These are phyloP conservation scores for Calephelis nemesis DNA, from an alignment of 1,140 invertebrate species.

Conservation along the genomic window DNA sequence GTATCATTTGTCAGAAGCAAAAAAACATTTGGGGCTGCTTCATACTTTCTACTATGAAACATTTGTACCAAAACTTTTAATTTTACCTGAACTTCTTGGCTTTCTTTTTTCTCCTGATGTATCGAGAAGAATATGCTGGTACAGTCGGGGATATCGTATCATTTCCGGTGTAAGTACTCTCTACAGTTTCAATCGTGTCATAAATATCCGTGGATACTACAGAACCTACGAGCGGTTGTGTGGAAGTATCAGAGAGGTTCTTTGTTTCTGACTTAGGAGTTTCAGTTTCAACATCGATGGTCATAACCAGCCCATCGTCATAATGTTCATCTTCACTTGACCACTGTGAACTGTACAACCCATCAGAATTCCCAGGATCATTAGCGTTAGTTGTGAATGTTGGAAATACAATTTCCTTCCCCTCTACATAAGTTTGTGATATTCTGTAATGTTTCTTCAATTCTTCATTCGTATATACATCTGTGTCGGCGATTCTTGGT, in stretches of 20 bases:
- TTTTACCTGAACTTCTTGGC: constrained; percentile 46
- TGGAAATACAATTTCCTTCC: constrained; percentile 65
- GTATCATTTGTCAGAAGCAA: too few species aligned
- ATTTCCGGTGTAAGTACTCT: constrained; percentile 42
- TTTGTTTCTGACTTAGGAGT: constrained; percentile 49
- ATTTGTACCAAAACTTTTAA: neutral
- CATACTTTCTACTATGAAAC: neutral
- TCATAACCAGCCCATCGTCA: constrained; percentile 57
- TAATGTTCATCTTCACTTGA: constrained; percentile 59
- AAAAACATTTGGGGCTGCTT: too few species aligned
- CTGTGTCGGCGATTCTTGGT: constrained; percentile 56
- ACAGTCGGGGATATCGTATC: constrained; percentile 35
- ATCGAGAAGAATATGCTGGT: constrained; percentile 48
- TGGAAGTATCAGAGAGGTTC: constrained; percentile 52
- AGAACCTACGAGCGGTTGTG: constrained; percentile 47
- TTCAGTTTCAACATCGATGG: constrained; percentile 63
- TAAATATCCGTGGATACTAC: constrained; percentile 46
- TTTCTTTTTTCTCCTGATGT: constrained; percentile 50
- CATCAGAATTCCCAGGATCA: constrained; percentile 23
- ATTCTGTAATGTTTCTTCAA: constrained; percentile 68
- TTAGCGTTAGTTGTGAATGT: constrained; percentile 41
- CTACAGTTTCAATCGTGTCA: constrained; percentile 55
- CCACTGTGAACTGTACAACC: constrained; percentile 42
- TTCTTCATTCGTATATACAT: constrained; percentile 70
- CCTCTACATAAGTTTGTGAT: constrained; percentile 70